phyloP scores from a whole-genome alignment of 2,113 vertebrate species.

The Ranitomeya imitator region DNA sequence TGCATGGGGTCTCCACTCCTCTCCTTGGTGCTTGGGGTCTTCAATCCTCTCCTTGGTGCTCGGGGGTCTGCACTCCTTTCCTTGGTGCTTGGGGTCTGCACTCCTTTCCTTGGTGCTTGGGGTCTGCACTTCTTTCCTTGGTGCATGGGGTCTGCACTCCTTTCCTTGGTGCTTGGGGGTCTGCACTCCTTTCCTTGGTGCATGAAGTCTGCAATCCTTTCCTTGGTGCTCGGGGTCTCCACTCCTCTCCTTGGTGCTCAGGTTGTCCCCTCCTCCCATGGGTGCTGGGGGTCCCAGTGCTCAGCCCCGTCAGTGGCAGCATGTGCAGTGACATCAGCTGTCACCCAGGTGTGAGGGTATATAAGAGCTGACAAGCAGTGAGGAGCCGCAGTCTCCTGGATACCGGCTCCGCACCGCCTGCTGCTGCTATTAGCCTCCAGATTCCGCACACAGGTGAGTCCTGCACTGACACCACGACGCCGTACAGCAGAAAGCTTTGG shows the following conservation, averaged over 20 bases:
- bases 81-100: too few relatives aligned
- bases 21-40: too few relatives aligned
- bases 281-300: not conserved
- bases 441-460: slow-evolving; percentile 67
- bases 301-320: slow-evolving; percentile 20
- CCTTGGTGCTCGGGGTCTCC: not conserved
- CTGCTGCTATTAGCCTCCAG: not conserved
- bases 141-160: too few relatives aligned
- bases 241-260: not conserved
- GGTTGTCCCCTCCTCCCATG: not conserved
- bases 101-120: too few relatives aligned
- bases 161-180: too few relatives aligned
- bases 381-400: slow-evolving; percentile 41
- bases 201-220: too few relatives aligned
- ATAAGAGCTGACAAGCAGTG: slow-evolving; percentile 62
- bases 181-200: too few relatives aligned
- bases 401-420: not conserved
- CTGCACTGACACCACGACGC: not conserved
- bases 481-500: too few relatives aligned
- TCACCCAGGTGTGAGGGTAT: slow-evolving; percentile 64
- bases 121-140: too few relatives aligned
- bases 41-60: too few relatives aligned
- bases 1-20: too few relatives aligned
- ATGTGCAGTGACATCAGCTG: slow-evolving; percentile 68
- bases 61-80: too few relatives aligned